Evolutionary conservation across 2,797 vertebrate species (phyloP), one percentile per base, ranked within the genome.

Genomic region (Hippoglossus hippoglossus): DNA sequence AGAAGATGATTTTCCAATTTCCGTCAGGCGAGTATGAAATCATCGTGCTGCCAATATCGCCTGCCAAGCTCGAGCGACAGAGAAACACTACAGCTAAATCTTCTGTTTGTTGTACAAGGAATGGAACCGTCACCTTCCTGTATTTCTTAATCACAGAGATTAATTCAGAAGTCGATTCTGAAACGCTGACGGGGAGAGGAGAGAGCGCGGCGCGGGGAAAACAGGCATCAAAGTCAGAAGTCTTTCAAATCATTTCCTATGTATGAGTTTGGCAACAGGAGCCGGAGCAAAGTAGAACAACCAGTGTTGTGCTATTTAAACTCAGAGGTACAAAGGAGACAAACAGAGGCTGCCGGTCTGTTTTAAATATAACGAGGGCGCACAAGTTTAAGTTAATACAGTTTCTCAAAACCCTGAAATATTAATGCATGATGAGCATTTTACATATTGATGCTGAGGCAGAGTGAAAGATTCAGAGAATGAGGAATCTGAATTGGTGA

Each of bases 1-100:
- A 84, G 74, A 61, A 79, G 52, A 90, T 91, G 87, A 89, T 92
- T 92, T 47, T 92, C 80, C 86, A 91, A 90, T 93, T 93, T 90
- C 85, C 80, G 82, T 91, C 89, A 90, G 80, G 75, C 62, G 64
- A 83, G 85, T 87, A 85, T 86, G 87, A 93, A 92, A 89, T 87
- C 81, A 90, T 80, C 60, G 79, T 70, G 63, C 87, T 89, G 84
- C 85, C 87, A 92, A 84, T 85, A 82, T 74, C 63, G 64, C 66
- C 78, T 91, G 85, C 82, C 78, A 89, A 90, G 81, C 89, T 80
- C 55, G 74, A 83, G 77, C 52, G 75, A 87, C 79, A 59, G 72
- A 83, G 56, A 85, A 79, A 84, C 75, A 84, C 70, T 52, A 70
- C 65, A 54, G 80, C 75, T 75, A 84, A 82, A 89, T 90, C 82